phyloP scores from a whole-genome alignment of 2,113 vertebrate species.

The Forbesichthys agassizii region DNA sequence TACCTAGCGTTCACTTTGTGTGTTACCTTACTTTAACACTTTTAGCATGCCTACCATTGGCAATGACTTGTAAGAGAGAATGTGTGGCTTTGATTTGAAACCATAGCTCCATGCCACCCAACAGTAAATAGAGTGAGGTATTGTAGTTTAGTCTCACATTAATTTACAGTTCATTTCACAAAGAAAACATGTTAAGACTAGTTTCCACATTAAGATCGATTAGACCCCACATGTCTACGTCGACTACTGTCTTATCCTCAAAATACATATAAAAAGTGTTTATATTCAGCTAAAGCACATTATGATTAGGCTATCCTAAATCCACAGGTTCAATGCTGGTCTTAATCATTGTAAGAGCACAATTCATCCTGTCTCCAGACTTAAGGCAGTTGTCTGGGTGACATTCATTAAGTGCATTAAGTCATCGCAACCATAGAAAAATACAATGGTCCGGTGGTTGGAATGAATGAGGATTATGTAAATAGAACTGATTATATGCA shows the following conservation, averaged over 20 bases:
- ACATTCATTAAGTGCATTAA: slow-evolving; percentile 65
- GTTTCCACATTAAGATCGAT: not conserved
- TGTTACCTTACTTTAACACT: too few relatives aligned
- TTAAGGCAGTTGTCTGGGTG: slow-evolving; percentile 59
- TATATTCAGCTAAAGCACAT: too few relatives aligned
- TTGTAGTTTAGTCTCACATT: not conserved
- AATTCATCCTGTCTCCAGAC: slow-evolving; percentile 29
- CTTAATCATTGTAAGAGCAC: slow-evolving; percentile 21
- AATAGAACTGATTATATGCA: slow-evolving; percentile 56
- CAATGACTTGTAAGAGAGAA: too few relatives aligned
- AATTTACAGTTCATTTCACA: not conserved
- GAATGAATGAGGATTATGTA: slow-evolving; percentile 50
- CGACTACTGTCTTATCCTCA: not conserved
- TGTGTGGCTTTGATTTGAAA: too few relatives aligned
- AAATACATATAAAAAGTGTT: not conserved
- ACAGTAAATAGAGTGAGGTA: not conserved
- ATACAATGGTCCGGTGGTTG: slow-evolving; percentile 55
- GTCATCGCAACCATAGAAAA: slow-evolving; percentile 52
- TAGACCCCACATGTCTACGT: not conserved
- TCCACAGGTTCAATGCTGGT: slow-evolving; percentile 53
- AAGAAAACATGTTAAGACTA: not conserved
- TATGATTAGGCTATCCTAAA: slow-evolving; percentile 9
- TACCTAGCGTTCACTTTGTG: too few relatives aligned
- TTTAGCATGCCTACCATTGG: too few relatives aligned
- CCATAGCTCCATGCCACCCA: not conserved